Conservation (phyloP, 2,888 invertebrate species). For the Troilus luridus region DNA sequence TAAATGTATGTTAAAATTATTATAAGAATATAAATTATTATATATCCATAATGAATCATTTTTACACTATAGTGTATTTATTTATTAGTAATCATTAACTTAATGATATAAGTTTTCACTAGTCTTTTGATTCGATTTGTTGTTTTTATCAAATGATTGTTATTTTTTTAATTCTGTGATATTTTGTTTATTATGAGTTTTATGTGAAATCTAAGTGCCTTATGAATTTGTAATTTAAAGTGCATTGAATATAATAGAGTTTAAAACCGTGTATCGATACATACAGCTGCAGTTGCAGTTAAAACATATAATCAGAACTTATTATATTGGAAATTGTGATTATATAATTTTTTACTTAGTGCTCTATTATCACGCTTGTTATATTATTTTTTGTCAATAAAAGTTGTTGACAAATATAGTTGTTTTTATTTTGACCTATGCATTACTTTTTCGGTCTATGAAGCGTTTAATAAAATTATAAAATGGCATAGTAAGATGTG, state of each 20-base stretch:
- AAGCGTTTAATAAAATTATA: too few relatives aligned
- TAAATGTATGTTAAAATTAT: neutral
- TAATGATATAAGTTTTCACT: neutral
- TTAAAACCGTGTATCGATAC: neutral
- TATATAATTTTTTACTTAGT: constrained; percentile 23
- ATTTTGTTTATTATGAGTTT: neutral
- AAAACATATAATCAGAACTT: neutral
- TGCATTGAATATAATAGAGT: constrained; percentile 4
- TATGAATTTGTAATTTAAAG: neutral
- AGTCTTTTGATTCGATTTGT: neutral
- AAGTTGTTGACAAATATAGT: neutral
- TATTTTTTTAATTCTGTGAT: constrained; percentile 3
- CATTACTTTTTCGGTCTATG: neutral
- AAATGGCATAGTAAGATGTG: neutral
- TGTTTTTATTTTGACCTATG: neutral
- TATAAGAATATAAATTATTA: neutral
- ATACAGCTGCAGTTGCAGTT: neutral
- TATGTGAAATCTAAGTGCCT: constrained; percentile 29
- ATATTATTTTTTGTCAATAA: constrained; percentile 36
- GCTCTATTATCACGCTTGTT: constrained; percentile 42
- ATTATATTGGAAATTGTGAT: constrained; percentile 17
- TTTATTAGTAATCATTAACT: neutral
- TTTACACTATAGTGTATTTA: neutral
- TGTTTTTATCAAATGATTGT: neutral
- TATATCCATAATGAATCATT: neutral